Percentiles rank a stretch among this genome's conserved stretches.
These are phyloP conservation scores for Stomorhina lunata DNA, from an alignment of 2,888 invertebrate genomes.

Conservation along the genomic window DNA sequence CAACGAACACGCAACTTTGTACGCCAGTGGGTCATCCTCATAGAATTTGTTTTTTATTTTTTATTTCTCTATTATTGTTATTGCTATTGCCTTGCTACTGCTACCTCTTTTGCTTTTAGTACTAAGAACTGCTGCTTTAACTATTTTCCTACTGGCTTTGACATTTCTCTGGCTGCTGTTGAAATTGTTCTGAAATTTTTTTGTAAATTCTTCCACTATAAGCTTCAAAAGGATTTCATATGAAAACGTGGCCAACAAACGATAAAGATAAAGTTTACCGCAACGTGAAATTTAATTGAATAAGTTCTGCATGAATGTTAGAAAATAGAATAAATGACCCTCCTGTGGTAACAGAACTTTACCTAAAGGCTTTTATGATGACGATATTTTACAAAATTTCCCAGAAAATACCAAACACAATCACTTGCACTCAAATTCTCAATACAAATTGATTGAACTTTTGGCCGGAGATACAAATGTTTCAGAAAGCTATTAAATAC, in stretches of 20 bases:
- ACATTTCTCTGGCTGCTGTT: conserved; percentile 4
- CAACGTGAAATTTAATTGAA: conserved; percentile 57
- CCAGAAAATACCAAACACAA: background rate
- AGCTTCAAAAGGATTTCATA: conserved; percentile 4
- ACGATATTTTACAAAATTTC: conserved; percentile 7
- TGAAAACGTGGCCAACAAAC: background rate
- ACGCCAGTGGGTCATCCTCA: conserved; percentile 63
- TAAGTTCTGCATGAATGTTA: conserved; percentile 47
- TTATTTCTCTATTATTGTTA: conserved; percentile 22
- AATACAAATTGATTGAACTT: conserved; percentile 26
- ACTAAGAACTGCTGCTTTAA: conserved; percentile 6
- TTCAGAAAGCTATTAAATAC: background rate
- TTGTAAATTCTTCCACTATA: conserved; percentile 3
- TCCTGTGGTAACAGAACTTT: conserved; percentile 24
- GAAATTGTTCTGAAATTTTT: conserved; percentile 36
- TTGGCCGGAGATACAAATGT: background rate
- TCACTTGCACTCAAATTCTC: background rate
- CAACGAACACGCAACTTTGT: conserved; percentile 62
- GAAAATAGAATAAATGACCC: conserved; percentile 51
- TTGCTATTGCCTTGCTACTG: background rate
- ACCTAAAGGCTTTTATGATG: conserved; percentile 14
- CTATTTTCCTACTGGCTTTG: conserved; percentile 1
- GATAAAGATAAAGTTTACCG: conserved; percentile 41
- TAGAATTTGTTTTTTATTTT: conserved; percentile 47
- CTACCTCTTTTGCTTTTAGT: conserved; percentile 2